phyloP scores from a whole-genome alignment of 2,113 vertebrate species.

The Verasper variegatus region DNA sequence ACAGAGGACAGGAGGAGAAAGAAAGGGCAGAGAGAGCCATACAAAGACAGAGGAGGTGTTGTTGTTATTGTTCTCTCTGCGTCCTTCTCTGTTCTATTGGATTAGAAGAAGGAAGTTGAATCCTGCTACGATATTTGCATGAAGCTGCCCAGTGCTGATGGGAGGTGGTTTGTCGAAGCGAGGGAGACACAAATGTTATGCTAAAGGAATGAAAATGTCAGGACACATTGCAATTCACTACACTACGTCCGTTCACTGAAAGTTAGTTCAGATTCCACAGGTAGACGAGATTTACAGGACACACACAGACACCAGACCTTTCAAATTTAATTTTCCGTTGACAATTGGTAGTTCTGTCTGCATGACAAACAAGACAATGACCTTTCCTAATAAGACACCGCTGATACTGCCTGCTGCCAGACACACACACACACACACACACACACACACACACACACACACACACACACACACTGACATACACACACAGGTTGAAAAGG shows the following conservation, averaged over 20 bases:
- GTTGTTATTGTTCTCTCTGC: conserved; percentile 24
- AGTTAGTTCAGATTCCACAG: not conserved
- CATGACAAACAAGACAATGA: conserved; percentile 42
- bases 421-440: not conserved
- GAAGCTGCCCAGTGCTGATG: not conserved
- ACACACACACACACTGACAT: not conserved
- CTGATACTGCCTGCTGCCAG: conserved; percentile 6
- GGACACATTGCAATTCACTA: not conserved
- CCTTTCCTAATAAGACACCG: conserved; percentile 38
- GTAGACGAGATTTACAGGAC: not conserved
- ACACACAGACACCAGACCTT: conserved; percentile 9
- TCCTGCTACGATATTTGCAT: not conserved
- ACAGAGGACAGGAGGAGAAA: conserved; percentile 14
- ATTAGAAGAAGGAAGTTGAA: not conserved
- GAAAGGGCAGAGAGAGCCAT: not conserved
- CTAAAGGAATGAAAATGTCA: not conserved
- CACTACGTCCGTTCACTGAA: not conserved
- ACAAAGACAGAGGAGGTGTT: conserved; percentile 2
- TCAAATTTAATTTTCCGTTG: conserved; percentile 19
- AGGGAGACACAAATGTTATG: not conserved
- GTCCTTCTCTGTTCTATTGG: conserved; percentile 14
- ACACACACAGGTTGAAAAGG: not conserved
- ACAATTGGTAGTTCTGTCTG: conserved; percentile 16
- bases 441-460: not conserved
- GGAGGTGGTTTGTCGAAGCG: not conserved